Percentiles rank a stretch among this genome's conserved stretches.
Conservation (phyloP, 35 echinoderm and acorn worm genomes). For the Holothuria glaberrima region DNA sequence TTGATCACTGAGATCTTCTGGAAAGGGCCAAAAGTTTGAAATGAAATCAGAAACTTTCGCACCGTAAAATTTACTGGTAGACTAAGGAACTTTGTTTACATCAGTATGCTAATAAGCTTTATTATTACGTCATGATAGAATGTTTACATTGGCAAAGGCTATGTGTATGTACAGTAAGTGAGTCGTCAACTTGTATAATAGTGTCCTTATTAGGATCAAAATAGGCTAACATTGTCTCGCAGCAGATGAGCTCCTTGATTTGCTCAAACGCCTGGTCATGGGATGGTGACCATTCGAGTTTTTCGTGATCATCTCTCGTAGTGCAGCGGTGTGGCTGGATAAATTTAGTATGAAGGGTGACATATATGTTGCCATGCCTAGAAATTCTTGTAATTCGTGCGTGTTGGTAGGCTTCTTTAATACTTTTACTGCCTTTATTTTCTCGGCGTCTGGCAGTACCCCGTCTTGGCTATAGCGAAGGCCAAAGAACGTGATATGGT, state of each 20-base stretch:
- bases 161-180: too few relatives aligned
- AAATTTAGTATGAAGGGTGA: conserved; percentile 49
- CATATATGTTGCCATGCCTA: conserved; percentile 70
- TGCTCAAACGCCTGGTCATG: neutral
- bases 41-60: too few relatives aligned
- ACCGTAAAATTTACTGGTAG: too few relatives aligned
- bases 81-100: too few relatives aligned
- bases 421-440: conserved; percentile 54
- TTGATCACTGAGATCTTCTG: too few relatives aligned
- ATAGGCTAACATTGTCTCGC: conserved; percentile 34
- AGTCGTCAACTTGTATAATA: conserved; percentile 57
- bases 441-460: conserved; percentile 16
- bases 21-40: too few relatives aligned
- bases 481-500: conserved; percentile 41
- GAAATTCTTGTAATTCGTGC: conserved; percentile 61
- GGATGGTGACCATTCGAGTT: conserved; percentile 6
- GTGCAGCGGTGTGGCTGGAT: neutral
- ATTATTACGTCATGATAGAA: too few relatives aligned
- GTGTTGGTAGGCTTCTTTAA: neutral
- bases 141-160: too few relatives aligned
- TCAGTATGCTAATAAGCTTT: too few relatives aligned
- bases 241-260: conserved; percentile 21
- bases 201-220: conserved; percentile 74
- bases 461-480: neutral
- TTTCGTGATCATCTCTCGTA: conserved; percentile 25